Evolutionary conservation across 1,140 invertebrate genomes (phyloP).

Genomic region (Bombus haemorrhoidalis): DNA sequence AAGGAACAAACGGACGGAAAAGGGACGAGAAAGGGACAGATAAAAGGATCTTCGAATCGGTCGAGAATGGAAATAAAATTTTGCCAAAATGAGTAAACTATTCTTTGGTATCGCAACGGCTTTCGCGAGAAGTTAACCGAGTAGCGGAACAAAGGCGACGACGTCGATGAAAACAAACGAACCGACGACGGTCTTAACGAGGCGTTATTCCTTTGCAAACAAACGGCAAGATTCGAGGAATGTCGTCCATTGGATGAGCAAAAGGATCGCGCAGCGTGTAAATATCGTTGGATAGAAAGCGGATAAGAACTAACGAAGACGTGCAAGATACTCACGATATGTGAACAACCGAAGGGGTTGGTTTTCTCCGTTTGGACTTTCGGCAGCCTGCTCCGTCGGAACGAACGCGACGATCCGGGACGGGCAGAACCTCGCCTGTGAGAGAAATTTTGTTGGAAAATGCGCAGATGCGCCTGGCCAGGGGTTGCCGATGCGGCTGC

Average conservation of each 20-base stretch:
- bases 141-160: not conserved
- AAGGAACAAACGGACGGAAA: not conserved
- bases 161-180: not conserved
- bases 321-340: constrained; percentile 59
- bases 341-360: constrained; percentile 47
- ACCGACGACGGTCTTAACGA: not conserved
- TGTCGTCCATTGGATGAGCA: not conserved
- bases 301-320: not conserved
- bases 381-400: constrained; percentile 54
- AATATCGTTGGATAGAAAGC: no score
- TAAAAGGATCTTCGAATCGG: not conserved
- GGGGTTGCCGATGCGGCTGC: constrained; percentile 19
- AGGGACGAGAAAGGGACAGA: not conserved
- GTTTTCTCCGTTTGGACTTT: constrained; percentile 45
- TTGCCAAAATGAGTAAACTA: not conserved
- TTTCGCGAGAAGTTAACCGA: not conserved
- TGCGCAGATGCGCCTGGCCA: constrained; percentile 71
- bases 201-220: not conserved
- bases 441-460: constrained; percentile 69
- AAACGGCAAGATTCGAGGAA: not conserved
- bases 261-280: not conserved
- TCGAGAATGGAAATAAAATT: not conserved
- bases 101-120: not conserved
- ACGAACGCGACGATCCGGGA: constrained; percentile 64
- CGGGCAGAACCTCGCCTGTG: constrained; percentile 71